phyloP scores from a whole-genome alignment of 2,888 invertebrate species.

The Cantharis nigra region DNA sequence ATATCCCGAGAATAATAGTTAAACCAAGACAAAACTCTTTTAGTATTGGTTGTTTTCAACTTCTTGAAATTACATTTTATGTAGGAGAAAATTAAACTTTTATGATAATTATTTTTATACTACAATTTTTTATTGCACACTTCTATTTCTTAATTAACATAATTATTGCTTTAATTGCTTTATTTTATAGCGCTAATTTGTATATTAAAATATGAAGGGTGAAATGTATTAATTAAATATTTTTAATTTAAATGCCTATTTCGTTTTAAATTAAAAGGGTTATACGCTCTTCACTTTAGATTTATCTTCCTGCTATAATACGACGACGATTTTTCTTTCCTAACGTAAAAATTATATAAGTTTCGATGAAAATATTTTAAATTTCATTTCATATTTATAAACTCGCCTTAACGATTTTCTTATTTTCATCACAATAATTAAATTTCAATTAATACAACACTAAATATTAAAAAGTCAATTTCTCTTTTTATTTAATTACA shows the following conservation, averaged over 20 bases:
- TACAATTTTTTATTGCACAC: background rate
- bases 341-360: background rate
- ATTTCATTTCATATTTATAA: background rate
- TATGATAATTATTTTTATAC: background rate
- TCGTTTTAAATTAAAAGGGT: background rate
- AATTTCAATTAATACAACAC: background rate
- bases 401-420: background rate
- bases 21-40: background rate
- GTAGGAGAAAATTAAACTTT: background rate
- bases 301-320: background rate
- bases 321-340: background rate
- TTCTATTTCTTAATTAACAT: background rate
- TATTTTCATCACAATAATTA: background rate
- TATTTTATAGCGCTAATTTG: background rate
- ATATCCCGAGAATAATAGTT: background rate
- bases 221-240: background rate
- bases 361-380: background rate
- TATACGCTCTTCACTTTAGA: background rate
- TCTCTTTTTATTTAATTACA: no score
- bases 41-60: background rate
- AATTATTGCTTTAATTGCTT: background rate
- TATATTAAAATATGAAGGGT: background rate
- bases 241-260: background rate
- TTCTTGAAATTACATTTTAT: background rate
- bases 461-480: background rate